Percentiles rank a stretch among this genome's conserved stretches.
Evolutionary conservation across 2,797 vertebrate genomes (phyloP).

Genomic region (Enteromius radiatus): DNA sequence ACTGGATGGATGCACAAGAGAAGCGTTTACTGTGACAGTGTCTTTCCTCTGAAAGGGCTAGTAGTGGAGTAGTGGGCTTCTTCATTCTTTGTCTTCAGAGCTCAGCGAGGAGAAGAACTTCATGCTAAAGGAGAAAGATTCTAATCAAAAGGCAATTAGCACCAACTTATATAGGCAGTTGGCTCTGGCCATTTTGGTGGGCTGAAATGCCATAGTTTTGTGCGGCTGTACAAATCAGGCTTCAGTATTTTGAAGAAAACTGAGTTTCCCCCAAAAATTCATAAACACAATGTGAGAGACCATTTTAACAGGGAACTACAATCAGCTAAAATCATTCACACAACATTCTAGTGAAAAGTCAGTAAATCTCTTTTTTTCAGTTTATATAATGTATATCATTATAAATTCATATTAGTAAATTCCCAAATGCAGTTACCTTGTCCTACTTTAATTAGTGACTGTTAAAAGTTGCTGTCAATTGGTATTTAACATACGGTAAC

Average conservation of each 20-base stretch:
- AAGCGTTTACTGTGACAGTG: background rate
- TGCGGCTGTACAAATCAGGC: background rate
- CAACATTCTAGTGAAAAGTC: slow-evolving; percentile 17
- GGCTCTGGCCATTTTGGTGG: background rate
- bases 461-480: background rate
- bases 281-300: background rate
- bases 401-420: too few relatives aligned
- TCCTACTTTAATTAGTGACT: background rate
- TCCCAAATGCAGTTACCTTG: background rate
- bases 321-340: slow-evolving; percentile 64
- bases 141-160: background rate
- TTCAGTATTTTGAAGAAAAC: background rate
- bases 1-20: background rate
- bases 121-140: background rate
- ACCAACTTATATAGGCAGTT: background rate
- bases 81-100: background rate
- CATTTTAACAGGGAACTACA: slow-evolving; percentile 54
- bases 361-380: background rate
- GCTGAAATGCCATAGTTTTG: background rate
- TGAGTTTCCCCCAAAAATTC: background rate
- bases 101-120: background rate
- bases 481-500: background rate
- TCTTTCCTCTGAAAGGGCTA: background rate
- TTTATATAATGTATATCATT: background rate
- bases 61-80: background rate